A percentile compares a stretch with the other conserved stretches of the same genome.
Evolutionary conservation across 2,113 vertebrate genomes (phyloP).

Genomic region (Clarias gariepinus): DNA sequence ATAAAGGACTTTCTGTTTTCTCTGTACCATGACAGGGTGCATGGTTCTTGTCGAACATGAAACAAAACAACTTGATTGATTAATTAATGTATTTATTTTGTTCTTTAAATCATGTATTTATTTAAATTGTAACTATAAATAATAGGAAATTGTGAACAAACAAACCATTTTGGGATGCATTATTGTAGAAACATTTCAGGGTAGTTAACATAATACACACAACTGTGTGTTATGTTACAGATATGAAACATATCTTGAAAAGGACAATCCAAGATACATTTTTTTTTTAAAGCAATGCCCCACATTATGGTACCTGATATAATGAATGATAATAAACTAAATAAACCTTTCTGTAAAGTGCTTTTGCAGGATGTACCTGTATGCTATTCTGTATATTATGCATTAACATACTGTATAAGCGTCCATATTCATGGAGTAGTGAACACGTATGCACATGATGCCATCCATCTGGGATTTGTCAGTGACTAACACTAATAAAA

Average conservation of each 20-base stretch:
- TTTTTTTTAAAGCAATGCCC: background rate
- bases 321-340: background rate
- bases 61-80: background rate
- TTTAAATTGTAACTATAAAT: background rate
- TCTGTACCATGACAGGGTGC: background rate
- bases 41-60: background rate
- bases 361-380: background rate
- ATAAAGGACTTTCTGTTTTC: background rate
- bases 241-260: background rate
- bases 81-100: too few relatives aligned
- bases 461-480: slow-evolving; percentile 1
- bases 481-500: background rate
- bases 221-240: too few relatives aligned
- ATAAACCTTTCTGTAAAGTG: background rate
- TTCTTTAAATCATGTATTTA: too few relatives aligned
- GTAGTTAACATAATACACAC: background rate
- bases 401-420: background rate
- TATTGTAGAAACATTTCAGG: background rate
- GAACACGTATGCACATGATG: background rate
- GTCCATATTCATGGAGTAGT: background rate
- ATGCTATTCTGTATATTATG: background rate
- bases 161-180: background rate
- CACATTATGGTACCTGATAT: background rate
- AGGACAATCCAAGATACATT: background rate
- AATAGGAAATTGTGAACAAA: background rate